Evolutionary conservation across 2,797 vertebrate genomes (phyloP).

Genomic region (Apogon talboti): DNA sequence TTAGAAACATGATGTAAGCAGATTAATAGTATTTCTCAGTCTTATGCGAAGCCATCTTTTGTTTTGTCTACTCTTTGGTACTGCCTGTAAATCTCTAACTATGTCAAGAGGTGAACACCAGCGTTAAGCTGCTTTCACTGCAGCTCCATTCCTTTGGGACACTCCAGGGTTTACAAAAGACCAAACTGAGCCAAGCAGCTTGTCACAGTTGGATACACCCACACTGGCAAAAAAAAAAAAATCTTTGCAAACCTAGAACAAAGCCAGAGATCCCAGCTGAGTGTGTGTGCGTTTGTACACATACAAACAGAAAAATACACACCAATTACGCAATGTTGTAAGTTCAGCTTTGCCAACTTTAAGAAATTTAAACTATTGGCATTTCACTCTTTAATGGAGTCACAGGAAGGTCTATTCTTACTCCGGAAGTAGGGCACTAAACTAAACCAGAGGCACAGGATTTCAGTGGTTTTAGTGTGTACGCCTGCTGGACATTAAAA

Average conservation of each 20-base stretch:
- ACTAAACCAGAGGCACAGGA: constrained; percentile 50
- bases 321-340: constrained; percentile 51
- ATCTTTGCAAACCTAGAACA: constrained; percentile 84
- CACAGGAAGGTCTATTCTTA: constrained; percentile 50
- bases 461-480: constrained; percentile 40
- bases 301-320: constrained; percentile 66
- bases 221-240: constrained; percentile 80
- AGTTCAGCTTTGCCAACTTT: constrained; percentile 57
- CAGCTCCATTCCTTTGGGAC: constrained; percentile 72
- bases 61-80: constrained; percentile 70
- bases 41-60: constrained; percentile 57
- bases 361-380: constrained; percentile 42
- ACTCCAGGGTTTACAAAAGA: constrained; percentile 77
- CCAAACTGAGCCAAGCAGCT: constrained; percentile 75
- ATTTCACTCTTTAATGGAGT: constrained; percentile 44
- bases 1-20: constrained; percentile 20
- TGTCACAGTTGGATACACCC: constrained; percentile 85
- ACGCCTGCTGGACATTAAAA: constrained; percentile 49
- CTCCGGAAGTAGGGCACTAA: constrained; percentile 49
- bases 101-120: constrained; percentile 63
- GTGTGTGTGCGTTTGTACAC: constrained; percentile 60
- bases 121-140: constrained; percentile 56
- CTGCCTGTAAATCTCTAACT: constrained; percentile 73
- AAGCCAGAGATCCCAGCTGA: constrained; percentile 85
- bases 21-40: constrained; percentile 39